These are phyloP conservation scores for Galemys pyrenaicus DNA, from an alignment of 2,113 vertebrate genomes.

Conservation along the genomic window DNA sequence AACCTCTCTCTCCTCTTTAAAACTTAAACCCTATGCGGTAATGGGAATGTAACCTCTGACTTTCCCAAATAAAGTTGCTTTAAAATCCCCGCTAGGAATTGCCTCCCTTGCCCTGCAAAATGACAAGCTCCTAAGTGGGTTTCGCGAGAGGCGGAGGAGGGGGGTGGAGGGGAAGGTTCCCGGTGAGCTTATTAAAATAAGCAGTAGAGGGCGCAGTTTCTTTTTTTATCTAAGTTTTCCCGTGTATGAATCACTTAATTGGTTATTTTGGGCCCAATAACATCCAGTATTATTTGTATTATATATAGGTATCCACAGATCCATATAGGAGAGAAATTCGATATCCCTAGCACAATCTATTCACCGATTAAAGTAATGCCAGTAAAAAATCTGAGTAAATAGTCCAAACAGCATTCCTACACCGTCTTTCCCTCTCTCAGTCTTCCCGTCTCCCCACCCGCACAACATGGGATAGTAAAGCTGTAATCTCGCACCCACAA, in stretches of 20 bases:
- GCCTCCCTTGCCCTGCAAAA: constrained; percentile 23
- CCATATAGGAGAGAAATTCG: constrained; percentile 45
- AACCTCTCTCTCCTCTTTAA: background rate
- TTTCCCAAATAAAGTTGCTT: constrained; percentile 41
- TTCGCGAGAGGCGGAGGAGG: background rate
- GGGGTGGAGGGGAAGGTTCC: background rate
- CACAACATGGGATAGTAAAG: constrained; percentile 19
- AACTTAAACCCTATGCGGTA: background rate
- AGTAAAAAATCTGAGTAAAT: constrained; percentile 5
- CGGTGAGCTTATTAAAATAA: constrained; percentile 39
- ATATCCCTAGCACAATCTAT: background rate
- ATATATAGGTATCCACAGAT: constrained; percentile 64
- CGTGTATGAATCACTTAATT: constrained; percentile 78
- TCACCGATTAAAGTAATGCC: background rate
- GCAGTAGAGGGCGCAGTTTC: constrained; percentile 83
- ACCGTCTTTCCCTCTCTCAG: constrained; percentile 5
- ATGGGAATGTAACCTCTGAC: background rate
- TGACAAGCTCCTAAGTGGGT: constrained; percentile 43
- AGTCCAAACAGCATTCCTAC: constrained; percentile 12
- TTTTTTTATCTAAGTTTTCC: constrained; percentile 78
- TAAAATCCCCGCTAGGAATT: constrained; percentile 53
- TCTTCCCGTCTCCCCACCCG: constrained; percentile 38
- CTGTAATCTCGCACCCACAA: constrained; percentile 61
- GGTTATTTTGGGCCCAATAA: constrained; percentile 80
- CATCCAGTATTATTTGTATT: constrained; percentile 73